A percentile compares a stretch with the other conserved stretches of the same genome.
Conservation (phyloP, 2,888 invertebrate genomes). For the Acrobasis repandana region DNA sequence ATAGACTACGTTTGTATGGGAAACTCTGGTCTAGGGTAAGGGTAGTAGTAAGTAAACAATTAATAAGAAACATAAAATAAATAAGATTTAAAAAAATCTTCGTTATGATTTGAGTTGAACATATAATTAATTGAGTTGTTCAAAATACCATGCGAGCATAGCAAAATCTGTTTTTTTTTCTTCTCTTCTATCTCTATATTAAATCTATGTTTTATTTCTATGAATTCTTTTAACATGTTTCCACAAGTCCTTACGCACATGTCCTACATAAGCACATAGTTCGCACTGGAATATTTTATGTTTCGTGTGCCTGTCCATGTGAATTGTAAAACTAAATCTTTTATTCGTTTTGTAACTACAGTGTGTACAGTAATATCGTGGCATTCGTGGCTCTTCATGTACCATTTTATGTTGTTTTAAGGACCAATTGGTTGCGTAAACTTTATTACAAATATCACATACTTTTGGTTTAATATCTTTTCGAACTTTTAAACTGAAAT, state of each 20-base stretch:
- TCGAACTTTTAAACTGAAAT: no score
- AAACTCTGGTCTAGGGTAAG: no score
- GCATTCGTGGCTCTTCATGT: neutral
- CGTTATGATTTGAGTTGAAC: no score
- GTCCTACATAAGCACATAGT: neutral
- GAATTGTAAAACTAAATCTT: neutral
- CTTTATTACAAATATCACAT: constrained; percentile 21
- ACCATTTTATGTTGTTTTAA: neutral
- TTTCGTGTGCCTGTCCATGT: constrained; percentile 11
- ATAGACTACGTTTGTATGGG: no score
- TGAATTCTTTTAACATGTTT: neutral
- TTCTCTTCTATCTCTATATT: no score
- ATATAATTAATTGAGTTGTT: no score
- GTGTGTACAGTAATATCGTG: neutral
- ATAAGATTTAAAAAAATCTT: no score
- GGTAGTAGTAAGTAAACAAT: no score
- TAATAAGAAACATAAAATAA: no score
- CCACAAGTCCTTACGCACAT: neutral
- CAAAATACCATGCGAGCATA: no score
- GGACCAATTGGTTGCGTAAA: neutral
- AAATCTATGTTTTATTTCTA: neutral
- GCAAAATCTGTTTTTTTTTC: no score
- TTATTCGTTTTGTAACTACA: constrained; percentile 12
- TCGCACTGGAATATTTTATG: neutral
- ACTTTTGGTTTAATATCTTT: no score